Percentiles rank a stretch among this genome's conserved stretches.
phyloP scores from a whole-genome alignment of 1,140 invertebrate species.

The Hycleus phaleratus region DNA sequence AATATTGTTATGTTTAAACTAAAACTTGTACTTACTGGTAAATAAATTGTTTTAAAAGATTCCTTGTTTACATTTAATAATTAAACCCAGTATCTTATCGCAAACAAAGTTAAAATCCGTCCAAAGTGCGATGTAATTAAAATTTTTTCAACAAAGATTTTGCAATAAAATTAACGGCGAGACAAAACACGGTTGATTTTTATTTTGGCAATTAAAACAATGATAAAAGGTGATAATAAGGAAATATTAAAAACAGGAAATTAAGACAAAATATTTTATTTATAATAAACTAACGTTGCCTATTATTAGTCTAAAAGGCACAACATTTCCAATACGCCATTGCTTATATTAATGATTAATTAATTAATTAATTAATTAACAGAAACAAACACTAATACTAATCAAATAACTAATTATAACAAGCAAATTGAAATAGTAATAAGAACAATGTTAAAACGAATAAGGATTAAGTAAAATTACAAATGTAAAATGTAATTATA shows the following conservation, averaged over 20 bases:
- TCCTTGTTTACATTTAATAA: too few species aligned
- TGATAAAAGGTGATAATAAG: too few species aligned
- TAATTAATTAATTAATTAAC: neutral
- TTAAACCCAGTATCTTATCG: too few species aligned
- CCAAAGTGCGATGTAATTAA: too few species aligned
- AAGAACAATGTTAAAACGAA: constrained; percentile 4
- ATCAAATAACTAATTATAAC: neutral
- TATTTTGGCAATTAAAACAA: too few species aligned
- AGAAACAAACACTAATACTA: neutral
- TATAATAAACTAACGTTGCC: neutral
- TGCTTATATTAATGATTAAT: constrained; percentile 1
- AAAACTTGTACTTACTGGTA: constrained; percentile 26
- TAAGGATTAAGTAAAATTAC: constrained; percentile 4
- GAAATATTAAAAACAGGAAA: too few species aligned
- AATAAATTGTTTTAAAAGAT: constrained; percentile 32
- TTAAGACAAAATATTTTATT: neutral
- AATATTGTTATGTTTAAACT: constrained; percentile 29
- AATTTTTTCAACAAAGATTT: too few species aligned
- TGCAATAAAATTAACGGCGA: too few species aligned
- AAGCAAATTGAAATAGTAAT: neutral
- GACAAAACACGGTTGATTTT: too few species aligned
- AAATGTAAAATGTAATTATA: constrained; percentile 4
- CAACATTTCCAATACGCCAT: constrained; percentile 6
- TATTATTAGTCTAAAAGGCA: neutral
- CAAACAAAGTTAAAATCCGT: too few species aligned